Percentiles rank a stretch among this genome's conserved stretches.
Evolutionary conservation across 2,888 invertebrate species (phyloP).

Genomic region (Disparrhopalites patrizii): DNA sequence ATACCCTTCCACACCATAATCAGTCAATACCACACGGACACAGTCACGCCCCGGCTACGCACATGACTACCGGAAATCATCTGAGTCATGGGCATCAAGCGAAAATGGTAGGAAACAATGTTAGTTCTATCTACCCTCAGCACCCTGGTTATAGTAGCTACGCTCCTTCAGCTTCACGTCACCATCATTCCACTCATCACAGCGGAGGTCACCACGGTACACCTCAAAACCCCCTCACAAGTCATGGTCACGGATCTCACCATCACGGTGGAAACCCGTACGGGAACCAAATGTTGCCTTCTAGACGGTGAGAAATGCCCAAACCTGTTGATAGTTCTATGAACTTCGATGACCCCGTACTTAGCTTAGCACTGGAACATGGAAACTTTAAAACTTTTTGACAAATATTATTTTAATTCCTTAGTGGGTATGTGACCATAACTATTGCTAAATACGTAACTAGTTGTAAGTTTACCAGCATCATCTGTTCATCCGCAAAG

Average conservation of each 20-base stretch:
- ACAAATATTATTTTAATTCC: too few species aligned
- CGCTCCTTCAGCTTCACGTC: conserved; percentile 13
- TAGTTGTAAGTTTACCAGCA: neutral
- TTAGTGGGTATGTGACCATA: too few species aligned
- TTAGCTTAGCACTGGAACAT: neutral
- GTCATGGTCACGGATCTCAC: neutral
- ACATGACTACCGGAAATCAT: neutral
- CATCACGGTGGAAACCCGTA: conserved; percentile 30
- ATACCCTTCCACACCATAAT: conserved; percentile 14
- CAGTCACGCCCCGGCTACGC: conserved; percentile 5
- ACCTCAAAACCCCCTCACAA: neutral
- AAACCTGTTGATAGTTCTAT: conserved; percentile 12
- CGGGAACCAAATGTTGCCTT: conserved; percentile 40
- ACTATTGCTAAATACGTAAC: too few species aligned
- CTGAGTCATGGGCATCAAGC: neutral
- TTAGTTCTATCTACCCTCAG: neutral
- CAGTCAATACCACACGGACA: conserved; percentile 18
- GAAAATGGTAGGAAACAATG: conserved; percentile 7
- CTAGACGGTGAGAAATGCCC: conserved; percentile 38
- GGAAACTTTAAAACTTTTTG: neutral
- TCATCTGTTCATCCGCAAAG: too few species aligned
- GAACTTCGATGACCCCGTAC: neutral
- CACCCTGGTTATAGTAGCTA: conserved; percentile 29
- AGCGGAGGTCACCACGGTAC: neutral
- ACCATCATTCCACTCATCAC: conserved; percentile 2